These are phyloP conservation scores for Druon quercuslanigerum DNA, from an alignment of 1,140 invertebrate genomes.

Conservation along the genomic window DNA sequence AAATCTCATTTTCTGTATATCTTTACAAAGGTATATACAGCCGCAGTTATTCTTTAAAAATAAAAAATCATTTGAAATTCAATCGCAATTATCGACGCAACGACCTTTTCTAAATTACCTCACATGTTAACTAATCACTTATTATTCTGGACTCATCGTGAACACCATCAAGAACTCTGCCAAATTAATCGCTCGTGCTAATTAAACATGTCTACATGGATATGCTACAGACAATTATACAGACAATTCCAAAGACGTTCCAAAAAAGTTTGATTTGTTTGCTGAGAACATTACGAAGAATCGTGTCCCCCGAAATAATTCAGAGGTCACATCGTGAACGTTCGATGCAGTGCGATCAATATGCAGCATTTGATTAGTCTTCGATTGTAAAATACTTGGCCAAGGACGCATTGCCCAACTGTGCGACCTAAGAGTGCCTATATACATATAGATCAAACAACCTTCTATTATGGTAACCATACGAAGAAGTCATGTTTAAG, in stretches of 20 bases:
- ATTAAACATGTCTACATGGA: not conserved
- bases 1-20: too few relatives aligned
- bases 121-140: slow-evolving; percentile 15
- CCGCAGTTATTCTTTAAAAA: too few relatives aligned
- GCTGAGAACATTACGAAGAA: too few relatives aligned
- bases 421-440: slow-evolving; percentile 30
- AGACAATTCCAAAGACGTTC: not conserved
- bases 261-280: not conserved
- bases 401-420: slow-evolving; percentile 62
- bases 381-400: slow-evolving; percentile 54
- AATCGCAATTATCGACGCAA: not conserved
- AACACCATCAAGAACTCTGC: not conserved
- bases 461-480: slow-evolving; percentile 35
- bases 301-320: not conserved
- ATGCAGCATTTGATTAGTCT: slow-evolving; percentile 19
- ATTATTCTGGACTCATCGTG: not conserved
- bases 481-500: slow-evolving; percentile 22
- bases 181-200: not conserved
- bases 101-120: not conserved
- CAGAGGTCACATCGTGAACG: not conserved
- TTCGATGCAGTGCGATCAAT: slow-evolving; percentile 14
- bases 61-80: not conserved
- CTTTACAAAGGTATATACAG: too few relatives aligned
- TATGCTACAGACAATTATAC: not conserved
- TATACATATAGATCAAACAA: slow-evolving; percentile 19